Base-by-base conservation (phyloP, 2,888 invertebrate species). In the Lasioglossum villosulum region DNA sequence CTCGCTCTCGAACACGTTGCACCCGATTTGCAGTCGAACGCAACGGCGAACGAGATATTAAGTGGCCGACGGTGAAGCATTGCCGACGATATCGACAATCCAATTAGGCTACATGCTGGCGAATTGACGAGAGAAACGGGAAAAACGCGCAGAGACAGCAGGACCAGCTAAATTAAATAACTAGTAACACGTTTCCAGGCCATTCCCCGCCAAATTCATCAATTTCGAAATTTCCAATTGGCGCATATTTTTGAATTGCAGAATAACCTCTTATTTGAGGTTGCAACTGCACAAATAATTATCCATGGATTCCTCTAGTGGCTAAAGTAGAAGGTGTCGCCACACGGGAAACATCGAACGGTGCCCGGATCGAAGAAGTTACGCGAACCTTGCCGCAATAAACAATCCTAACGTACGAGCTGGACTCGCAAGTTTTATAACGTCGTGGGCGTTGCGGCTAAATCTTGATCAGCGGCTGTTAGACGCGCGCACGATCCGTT, bases 1-100 rank as follows among this genome's bases (percentile, higher is more conserved):
- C 68, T 56, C 52, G 59, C 14, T 42, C 52, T 27, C 77, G 75
- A 75, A 82, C 70, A 79, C 70, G 37, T 52, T 42, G 75, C 76
- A 71, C 74, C 74, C 48, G 72, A 80, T 78, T 75, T 75, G 66
- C 34, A 56, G 39, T 8, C 52, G 72, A 63, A 48, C 59, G 59
- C 59, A 63, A 14, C 48, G 75, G 86, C 86, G 85, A 90, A 89
- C 89, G 90, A 92, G 90, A 91, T 92, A 91, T 91, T 90, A 91
- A 91, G 86, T 90, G 86, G 82, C 81, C 78, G 82, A 87, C 89
- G 85, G 87, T 92, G 86, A 90, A 86, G 89, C 91, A 91, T 90
- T 84, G 87, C 86, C 34, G 78, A 83, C 37, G 76, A 63, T 34
- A 75, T 72, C 66, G 70, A 84, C 66, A 45, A 79, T 73, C 90